Conservation (phyloP, 2,113 vertebrate species). For the Setophaga petechia region DNA sequence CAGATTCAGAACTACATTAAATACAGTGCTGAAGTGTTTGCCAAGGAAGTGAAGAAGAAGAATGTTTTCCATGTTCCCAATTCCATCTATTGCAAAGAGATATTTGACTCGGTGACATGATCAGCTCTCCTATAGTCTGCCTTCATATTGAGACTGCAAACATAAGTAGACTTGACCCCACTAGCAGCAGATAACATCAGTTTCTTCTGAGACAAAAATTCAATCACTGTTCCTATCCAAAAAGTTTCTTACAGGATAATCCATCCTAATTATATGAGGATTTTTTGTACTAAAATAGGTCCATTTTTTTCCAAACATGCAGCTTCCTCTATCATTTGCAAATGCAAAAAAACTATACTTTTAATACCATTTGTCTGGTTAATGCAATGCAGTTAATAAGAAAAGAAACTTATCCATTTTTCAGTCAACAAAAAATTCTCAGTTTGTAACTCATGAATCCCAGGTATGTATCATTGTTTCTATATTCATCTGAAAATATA, state of each 20-base stretch:
- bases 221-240: background rate
- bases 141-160: background rate
- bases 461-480: background rate
- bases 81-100: background rate
- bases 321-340: background rate
- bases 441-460: background rate
- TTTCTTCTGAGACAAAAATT: conserved; percentile 16
- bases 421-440: background rate
- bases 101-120: background rate
- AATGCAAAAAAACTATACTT: background rate
- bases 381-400: background rate
- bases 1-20: conserved; percentile 10
- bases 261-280: background rate
- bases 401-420: background rate
- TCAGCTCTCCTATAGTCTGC: background rate
- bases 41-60: background rate
- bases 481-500: background rate
- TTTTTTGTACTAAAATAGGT: background rate
- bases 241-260: background rate
- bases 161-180: background rate
- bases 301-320: background rate
- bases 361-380: background rate
- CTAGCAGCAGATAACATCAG: background rate
- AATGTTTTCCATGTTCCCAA: background rate
- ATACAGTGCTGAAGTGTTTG: background rate